Evolutionary conservation across 2,113 vertebrate species (phyloP).

Genomic region (Rynchops niger): DNA sequence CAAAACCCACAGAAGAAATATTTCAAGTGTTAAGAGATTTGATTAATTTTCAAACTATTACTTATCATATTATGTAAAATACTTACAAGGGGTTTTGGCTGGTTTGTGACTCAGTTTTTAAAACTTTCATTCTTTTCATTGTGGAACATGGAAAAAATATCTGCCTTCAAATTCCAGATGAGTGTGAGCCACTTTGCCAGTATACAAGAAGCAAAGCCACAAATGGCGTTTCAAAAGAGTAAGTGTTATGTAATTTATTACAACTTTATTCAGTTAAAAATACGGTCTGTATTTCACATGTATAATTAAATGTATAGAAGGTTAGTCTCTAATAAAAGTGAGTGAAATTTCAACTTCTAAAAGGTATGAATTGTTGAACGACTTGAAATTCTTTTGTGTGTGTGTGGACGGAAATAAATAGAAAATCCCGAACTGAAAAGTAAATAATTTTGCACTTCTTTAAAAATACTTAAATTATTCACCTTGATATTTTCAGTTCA

Average conservation of each 20-base stretch:
- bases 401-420: background rate
- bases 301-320: background rate
- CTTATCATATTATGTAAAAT: background rate
- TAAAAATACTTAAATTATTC: background rate
- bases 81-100: background rate
- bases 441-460: background rate
- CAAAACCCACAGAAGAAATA: background rate
- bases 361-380: background rate
- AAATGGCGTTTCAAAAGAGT: slow-evolving; percentile 54
- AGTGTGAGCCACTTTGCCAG: slow-evolving; percentile 3
- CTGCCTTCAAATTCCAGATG: slow-evolving; percentile 26
- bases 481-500: slow-evolving; percentile 60
- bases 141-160: slow-evolving; percentile 47
- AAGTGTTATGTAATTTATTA: slow-evolving; percentile 29
- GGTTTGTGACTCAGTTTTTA: slow-evolving; percentile 27
- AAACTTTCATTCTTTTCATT: slow-evolving; percentile 28
- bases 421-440: background rate
- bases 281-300: background rate
- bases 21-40: background rate
- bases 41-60: background rate
- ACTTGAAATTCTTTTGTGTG: background rate
- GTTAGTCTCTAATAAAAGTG: background rate
- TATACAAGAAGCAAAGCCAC: slow-evolving; percentile 35
- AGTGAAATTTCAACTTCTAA: background rate
- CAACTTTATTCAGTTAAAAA: background rate